These are phyloP conservation scores for Mirza zaza DNA, from an alignment of 2,113 vertebrate species.

Conservation along the genomic window DNA sequence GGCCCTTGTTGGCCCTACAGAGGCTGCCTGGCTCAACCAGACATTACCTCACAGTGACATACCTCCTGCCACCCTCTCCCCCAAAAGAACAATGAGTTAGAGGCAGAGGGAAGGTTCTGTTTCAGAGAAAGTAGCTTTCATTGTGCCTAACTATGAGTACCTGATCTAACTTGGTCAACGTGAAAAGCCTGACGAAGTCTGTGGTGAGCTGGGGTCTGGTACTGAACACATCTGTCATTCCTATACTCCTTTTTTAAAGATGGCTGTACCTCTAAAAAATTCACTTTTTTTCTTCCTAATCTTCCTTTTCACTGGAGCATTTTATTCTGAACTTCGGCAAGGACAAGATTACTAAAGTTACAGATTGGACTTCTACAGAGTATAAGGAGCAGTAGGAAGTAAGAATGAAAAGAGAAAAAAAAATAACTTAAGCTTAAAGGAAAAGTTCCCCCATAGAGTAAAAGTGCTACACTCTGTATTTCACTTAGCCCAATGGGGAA, in stretches of 20 bases:
- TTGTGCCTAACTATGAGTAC: background rate
- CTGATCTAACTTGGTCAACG: conserved; percentile 3
- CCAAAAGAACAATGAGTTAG: background rate
- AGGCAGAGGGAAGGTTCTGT: background rate
- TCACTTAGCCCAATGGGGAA: background rate
- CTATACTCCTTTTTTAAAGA: background rate
- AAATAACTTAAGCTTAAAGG: background rate
- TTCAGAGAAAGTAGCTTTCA: background rate
- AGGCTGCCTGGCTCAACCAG: background rate
- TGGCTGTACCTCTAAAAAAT: background rate
- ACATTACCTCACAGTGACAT: conserved; percentile 38
- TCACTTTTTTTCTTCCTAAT: background rate
- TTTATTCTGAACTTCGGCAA: conserved; percentile 1
- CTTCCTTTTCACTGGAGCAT: background rate
- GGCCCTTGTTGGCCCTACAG: background rate
- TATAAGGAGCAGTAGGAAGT: background rate
- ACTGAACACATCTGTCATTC: background rate
- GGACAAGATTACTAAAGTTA: background rate
- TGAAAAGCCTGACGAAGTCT: conserved; percentile 2
- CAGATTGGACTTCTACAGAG: background rate
- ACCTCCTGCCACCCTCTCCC: background rate
- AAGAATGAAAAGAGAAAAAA: background rate
- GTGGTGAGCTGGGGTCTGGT: background rate
- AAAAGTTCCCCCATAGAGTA: background rate
- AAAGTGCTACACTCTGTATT: background rate